These are phyloP conservation scores for Brachypodius melanocephalos DNA, from an alignment of 2,113 vertebrate genomes.

Conservation along the genomic window DNA sequence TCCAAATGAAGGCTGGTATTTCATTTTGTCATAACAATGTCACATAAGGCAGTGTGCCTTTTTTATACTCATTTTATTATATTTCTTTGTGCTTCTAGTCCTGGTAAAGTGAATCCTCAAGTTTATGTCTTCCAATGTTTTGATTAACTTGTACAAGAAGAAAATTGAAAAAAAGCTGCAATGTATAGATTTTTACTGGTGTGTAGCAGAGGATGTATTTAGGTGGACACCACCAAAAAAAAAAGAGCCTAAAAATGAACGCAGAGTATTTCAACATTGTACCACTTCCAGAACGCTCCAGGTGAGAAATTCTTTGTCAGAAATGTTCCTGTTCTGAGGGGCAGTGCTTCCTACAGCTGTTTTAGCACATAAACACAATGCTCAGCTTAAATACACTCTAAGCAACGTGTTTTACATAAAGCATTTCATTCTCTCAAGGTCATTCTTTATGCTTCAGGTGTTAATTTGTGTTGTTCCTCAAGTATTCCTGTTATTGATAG, in stretches of 20 bases:
- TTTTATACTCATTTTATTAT: neutral
- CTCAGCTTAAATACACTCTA: neutral
- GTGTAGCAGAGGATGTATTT: neutral
- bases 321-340: neutral
- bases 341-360: neutral
- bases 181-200: neutral
- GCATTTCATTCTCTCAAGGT: constrained; percentile 68
- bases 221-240: neutral
- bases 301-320: neutral
- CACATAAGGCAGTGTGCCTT: neutral
- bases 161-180: neutral
- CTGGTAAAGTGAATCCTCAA: neutral
- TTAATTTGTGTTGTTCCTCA: constrained; percentile 68
- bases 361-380: neutral
- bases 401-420: neutral
- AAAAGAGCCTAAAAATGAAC: neutral
- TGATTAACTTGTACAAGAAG: neutral
- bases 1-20: constrained; percentile 26
- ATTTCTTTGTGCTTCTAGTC: neutral
- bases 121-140: neutral
- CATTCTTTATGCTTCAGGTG: constrained; percentile 66
- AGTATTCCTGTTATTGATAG: constrained; percentile 73
- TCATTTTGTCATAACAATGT: neutral
- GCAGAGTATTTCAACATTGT: neutral
- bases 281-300: neutral